Evolutionary conservation across 2,113 vertebrate genomes (phyloP), one percentile per base, ranked within the genome.

Genomic region (Dromiciops gliroides): DNA sequence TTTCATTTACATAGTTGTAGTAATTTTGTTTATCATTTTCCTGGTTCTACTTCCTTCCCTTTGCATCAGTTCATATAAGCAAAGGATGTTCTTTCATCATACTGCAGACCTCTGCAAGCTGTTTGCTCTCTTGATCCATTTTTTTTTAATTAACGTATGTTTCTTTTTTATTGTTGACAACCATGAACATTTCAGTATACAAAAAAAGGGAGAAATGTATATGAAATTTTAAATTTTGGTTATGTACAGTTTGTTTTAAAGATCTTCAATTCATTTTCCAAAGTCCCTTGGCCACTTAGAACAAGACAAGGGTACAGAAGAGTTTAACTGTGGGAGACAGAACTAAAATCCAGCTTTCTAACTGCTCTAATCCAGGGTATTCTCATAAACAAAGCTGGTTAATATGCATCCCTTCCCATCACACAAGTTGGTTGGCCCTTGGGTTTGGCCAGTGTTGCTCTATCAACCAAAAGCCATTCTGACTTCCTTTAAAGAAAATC

Each of bases 61-160:
- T 83, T 83, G 67, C 67, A 83, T 83, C 67, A 83, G 1, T 83
- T 83, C 67, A 83, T 23, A 83, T 22, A 44, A 44, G n/a, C 67
- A 83, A 19, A 83, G 44, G 67, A 75, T 44, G 9, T 83, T 83
- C 19, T 83, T 83, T 83, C n/a, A 83, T 83, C 19, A 44, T 47
- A 25, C 51, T 88, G 47, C 52, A 92, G 89, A 28, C 89, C 95
- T 88, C 24, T 26, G 48, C 89, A 67, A 47, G 51, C 31, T n/a
- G 50, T 93, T 94, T 93, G 11, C 89, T 94, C 53, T 60, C 37
- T 94, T 91, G 92, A 89, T 88, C 23, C 8, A 50, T 60, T 94
- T 95, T 89, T 37, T 44, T 83, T 67, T 67, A 88, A 90, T 14
- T 50, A 48, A 50, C 31, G 19, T 37, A 37, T 67, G 53, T 50